Evolutionary conservation across 2,888 invertebrate species (phyloP).

Genomic region (Trichogramma evanescens): DNA sequence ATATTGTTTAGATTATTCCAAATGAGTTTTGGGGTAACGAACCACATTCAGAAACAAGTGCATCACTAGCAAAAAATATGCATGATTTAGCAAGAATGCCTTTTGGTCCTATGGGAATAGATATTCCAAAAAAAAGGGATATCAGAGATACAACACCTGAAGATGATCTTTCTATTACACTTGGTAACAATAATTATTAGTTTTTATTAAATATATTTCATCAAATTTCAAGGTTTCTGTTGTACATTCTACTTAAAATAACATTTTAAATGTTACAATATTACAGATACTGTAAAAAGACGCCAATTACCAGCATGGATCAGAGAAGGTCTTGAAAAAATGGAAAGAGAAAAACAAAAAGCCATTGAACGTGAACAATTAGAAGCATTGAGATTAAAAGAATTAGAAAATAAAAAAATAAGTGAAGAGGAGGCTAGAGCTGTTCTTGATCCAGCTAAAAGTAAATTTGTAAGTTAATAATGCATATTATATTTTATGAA

Average conservation of each 20-base stretch:
- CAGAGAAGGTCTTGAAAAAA: slow-evolving; percentile 92
- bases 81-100: too few relatives aligned
- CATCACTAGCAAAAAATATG: slow-evolving; percentile 7
- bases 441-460: slow-evolving; percentile 49
- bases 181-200: slow-evolving; percentile 31
- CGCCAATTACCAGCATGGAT: slow-evolving; percentile 96
- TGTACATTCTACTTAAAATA: background rate
- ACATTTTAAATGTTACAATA: background rate
- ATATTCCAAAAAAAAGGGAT: slow-evolving; percentile 30
- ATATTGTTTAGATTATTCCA: slow-evolving; percentile 27
- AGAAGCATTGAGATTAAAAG: slow-evolving; percentile 57
- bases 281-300: slow-evolving; percentile 73
- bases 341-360: slow-evolving; percentile 88
- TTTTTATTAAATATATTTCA: background rate
- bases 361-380: slow-evolving; percentile 75
- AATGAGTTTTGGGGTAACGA: slow-evolving; percentile 39
- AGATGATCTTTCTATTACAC: slow-evolving; percentile 39
- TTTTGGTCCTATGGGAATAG: too few relatives aligned
- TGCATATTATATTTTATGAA: background rate
- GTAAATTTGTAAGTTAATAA: slow-evolving; percentile 54
- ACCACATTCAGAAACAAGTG: slow-evolving; percentile 23
- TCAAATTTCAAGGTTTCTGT: background rate
- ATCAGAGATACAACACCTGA: slow-evolving; percentile 43
- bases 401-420: slow-evolving; percentile 50
- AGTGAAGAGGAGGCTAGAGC: slow-evolving; percentile 52